A percentile compares a stretch with the other conserved stretches of the same genome.
phyloP scores from a whole-genome alignment of 2,888 invertebrate species.

The Cantharis rufa region DNA sequence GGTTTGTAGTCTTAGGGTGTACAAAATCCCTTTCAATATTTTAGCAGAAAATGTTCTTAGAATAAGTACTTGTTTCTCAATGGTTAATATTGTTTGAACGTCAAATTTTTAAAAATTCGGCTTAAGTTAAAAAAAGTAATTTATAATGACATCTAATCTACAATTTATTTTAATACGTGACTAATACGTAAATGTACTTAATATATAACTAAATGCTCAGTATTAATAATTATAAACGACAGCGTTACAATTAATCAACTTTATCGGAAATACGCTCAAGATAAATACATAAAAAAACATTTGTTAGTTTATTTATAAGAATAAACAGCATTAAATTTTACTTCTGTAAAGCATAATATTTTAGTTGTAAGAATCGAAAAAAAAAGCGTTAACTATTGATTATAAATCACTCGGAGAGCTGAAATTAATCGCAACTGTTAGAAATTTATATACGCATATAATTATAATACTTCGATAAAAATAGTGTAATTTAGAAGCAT shows the following conservation, averaged over 20 bases:
- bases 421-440: background rate
- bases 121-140: background rate
- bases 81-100: background rate
- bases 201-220: background rate
- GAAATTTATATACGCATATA: background rate
- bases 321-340: background rate
- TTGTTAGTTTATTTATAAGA: background rate
- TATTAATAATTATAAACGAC: background rate
- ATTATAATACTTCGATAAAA: background rate
- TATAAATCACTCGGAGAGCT: background rate
- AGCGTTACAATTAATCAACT: background rate
- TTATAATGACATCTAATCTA: background rate
- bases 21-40: slow-evolving; percentile 3
- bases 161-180: background rate
- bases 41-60: background rate
- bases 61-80: background rate
- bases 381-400: background rate
- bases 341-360: background rate
- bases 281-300: background rate
- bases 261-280: background rate
- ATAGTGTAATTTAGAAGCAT: background rate
- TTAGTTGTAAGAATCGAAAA: background rate
- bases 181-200: background rate
- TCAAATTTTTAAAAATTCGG: background rate
- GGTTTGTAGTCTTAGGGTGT: slow-evolving; percentile 16